These are phyloP conservation scores for Calameuta idolon DNA, from an alignment of 2,888 invertebrate genomes.

Conservation along the genomic window DNA sequence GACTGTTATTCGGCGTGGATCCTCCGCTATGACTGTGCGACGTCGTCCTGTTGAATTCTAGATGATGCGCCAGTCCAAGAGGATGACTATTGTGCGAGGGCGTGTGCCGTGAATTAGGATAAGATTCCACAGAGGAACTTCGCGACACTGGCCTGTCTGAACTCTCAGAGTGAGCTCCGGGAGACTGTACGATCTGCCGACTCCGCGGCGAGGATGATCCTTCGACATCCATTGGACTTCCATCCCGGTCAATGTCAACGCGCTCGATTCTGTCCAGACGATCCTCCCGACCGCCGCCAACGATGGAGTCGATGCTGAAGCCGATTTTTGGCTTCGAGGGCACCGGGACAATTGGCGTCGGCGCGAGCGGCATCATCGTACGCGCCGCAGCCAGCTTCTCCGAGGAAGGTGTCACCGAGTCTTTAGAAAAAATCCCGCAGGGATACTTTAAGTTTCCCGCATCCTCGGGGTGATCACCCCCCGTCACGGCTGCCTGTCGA, in stretches of 20 bases:
- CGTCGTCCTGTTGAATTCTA: slow-evolving; percentile 50
- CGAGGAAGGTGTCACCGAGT: background rate
- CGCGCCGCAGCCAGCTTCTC: slow-evolving; percentile 42
- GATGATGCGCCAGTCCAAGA: slow-evolving; percentile 42
- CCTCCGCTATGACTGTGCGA: slow-evolving; percentile 62
- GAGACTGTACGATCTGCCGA: slow-evolving; percentile 59
- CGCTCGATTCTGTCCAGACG: slow-evolving; percentile 52
- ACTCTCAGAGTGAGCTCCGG: slow-evolving; percentile 69
- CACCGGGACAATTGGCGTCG: slow-evolving; percentile 91
- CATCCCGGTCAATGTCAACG: slow-evolving; percentile 55
- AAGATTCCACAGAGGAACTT: slow-evolving; percentile 63
- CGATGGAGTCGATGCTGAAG: slow-evolving; percentile 94
- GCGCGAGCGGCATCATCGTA: slow-evolving; percentile 95
- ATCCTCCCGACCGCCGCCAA: slow-evolving; percentile 70
- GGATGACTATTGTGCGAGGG: slow-evolving; percentile 65
- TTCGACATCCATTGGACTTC: slow-evolving; percentile 58
- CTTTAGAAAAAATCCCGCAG: background rate
- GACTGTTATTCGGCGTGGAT: slow-evolving; percentile 63
- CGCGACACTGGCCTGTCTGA: slow-evolving; percentile 64
- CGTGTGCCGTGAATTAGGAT: slow-evolving; percentile 60
- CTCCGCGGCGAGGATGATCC: slow-evolving; percentile 59
- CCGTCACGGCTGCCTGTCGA: slow-evolving; percentile 7
- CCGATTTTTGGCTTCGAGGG: slow-evolving; percentile 94
- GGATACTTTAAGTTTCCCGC: background rate
- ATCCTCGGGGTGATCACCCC: slow-evolving; percentile 22